Conservation (phyloP, 2,797 vertebrate genomes). For the Arvicola amphibius region DNA sequence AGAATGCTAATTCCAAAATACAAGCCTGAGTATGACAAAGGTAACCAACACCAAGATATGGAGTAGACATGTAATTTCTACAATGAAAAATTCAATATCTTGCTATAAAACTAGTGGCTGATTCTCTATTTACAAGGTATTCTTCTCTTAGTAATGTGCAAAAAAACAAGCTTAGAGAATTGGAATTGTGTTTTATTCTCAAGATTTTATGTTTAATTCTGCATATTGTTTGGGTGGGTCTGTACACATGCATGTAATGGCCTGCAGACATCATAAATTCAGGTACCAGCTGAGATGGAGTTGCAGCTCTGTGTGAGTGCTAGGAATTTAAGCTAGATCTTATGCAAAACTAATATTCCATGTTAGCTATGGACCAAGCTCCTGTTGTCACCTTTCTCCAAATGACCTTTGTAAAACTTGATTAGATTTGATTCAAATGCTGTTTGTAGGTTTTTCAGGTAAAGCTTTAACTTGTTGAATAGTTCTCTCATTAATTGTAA, state of each 20-base stretch:
- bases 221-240: background rate
- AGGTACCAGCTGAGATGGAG: background rate
- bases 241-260: background rate
- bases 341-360: background rate
- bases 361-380: background rate
- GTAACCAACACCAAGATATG: background rate
- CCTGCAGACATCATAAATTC: background rate
- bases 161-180: background rate
- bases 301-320: background rate
- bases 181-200: background rate
- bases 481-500: background rate
- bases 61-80: background rate
- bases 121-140: background rate
- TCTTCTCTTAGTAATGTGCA: background rate
- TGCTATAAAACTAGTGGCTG: background rate
- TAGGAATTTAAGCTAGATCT: background rate
- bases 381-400: background rate
- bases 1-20: background rate
- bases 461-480: background rate
- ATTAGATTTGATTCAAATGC: background rate
- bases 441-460: background rate
- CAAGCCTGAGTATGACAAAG: background rate
- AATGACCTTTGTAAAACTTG: background rate
- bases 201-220: background rate
- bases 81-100: background rate